Conservation (phyloP, 2,888 invertebrate genomes). For the Callinectes sapidus region DNA sequence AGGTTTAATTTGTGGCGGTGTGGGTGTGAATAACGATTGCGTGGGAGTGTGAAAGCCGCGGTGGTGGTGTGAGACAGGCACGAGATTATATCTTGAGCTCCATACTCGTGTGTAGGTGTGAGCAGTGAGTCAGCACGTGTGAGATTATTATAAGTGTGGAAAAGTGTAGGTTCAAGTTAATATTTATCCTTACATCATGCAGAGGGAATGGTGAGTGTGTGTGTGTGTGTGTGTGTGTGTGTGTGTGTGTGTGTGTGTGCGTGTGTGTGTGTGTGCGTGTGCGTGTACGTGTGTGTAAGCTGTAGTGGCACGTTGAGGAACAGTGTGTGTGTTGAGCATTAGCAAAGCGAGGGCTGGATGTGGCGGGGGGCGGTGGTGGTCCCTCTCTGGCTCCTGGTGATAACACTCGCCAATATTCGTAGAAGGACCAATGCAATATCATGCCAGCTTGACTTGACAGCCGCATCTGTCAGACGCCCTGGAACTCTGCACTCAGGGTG, state of each 20-base stretch:
- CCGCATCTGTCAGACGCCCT: not conserved
- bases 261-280: not conserved
- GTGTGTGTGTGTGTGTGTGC: not conserved
- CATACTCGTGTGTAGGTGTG: not conserved
- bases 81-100: not conserved
- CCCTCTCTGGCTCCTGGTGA: not conserved
- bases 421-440: not conserved
- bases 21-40: not conserved
- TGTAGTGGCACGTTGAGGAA: constrained; percentile 10
- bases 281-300: not conserved
- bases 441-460: constrained; percentile 11
- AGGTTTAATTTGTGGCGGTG: not conserved
- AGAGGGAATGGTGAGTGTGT: not conserved
- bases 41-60: not conserved
- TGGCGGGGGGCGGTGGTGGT: not conserved
- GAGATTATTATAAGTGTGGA: not conserved
- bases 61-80: not conserved
- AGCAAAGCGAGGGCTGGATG: not conserved
- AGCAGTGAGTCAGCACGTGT: not conserved
- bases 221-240: not conserved
- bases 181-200: not conserved
- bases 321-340: constrained; percentile 5
- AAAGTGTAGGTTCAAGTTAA: not conserved
- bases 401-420: constrained; percentile 16
- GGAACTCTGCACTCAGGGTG: constrained; percentile 1